Evolutionary conservation across 2,113 vertebrate species (phyloP).

Genomic region (Pluvianellus socialis): DNA sequence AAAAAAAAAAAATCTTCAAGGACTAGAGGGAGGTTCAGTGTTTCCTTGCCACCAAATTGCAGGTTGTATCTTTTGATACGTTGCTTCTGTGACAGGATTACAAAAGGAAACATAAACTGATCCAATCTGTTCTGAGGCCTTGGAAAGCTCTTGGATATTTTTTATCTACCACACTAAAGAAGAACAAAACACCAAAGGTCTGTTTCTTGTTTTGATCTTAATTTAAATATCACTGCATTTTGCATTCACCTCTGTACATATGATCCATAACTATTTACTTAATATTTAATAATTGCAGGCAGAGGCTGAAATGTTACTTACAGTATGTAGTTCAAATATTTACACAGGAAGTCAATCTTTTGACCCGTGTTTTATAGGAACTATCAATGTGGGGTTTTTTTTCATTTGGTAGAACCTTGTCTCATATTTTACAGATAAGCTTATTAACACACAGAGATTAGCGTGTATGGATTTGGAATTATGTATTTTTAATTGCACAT

Average conservation of each 20-base stretch:
- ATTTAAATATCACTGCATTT: slow-evolving; percentile 68
- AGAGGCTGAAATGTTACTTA: slow-evolving; percentile 61
- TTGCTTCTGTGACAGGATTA: slow-evolving; percentile 30
- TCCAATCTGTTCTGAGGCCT: slow-evolving; percentile 46
- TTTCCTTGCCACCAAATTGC: slow-evolving; percentile 38
- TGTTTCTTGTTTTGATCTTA: slow-evolving; percentile 33
- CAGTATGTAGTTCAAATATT: slow-evolving; percentile 63
- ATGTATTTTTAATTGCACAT: not conserved
- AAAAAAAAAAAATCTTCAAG: slow-evolving; percentile 14
- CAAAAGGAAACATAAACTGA: slow-evolving; percentile 47
- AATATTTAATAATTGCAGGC: slow-evolving; percentile 57
- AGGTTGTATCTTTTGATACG: slow-evolving; percentile 41
- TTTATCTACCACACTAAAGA: not conserved
- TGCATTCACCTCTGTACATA: slow-evolving; percentile 57
- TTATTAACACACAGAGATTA: not conserved
- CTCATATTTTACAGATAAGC: not conserved
- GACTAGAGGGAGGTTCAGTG: slow-evolving; percentile 28
- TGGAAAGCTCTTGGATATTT: slow-evolving; percentile 26
- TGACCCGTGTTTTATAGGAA: slow-evolving; percentile 53
- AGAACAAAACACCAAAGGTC: slow-evolving; percentile 4
- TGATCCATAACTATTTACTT: slow-evolving; percentile 68
- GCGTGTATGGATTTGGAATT: not conserved
- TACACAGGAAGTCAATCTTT: slow-evolving; percentile 26
- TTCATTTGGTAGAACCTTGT: slow-evolving; percentile 8
- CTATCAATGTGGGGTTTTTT: slow-evolving; percentile 34